These are phyloP conservation scores for Sciurus carolinensis DNA, from an alignment of 2,797 vertebrate genomes.

Conservation along the genomic window DNA sequence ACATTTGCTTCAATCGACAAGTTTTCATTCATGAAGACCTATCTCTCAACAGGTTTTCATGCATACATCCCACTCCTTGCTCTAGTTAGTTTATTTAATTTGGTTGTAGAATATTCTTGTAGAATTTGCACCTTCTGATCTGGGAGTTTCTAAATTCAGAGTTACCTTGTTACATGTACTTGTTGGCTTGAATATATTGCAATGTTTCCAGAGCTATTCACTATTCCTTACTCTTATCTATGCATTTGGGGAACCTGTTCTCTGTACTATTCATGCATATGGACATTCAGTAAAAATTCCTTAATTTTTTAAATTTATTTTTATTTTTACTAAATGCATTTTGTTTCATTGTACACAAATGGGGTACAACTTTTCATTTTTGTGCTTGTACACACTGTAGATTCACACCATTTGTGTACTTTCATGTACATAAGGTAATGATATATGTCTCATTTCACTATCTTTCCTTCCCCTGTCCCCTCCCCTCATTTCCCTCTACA, in stretches of 20 bases:
- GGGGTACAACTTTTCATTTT: too few species aligned
- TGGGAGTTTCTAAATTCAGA: conserved; percentile 38
- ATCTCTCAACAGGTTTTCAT: conserved; percentile 62
- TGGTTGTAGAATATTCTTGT: conserved; percentile 20
- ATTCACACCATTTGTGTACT: too few species aligned
- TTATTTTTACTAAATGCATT: too few species aligned
- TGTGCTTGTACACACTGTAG: too few species aligned
- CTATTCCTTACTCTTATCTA: background rate
- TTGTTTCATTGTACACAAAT: too few species aligned
- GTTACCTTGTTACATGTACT: background rate
- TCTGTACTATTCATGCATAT: background rate
- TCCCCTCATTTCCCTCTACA: too few species aligned
- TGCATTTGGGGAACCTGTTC: background rate
- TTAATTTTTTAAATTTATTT: background rate
- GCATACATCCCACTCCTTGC: background rate
- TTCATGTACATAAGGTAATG: too few species aligned
- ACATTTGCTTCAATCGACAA: conserved; percentile 19
- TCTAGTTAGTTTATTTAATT: conserved; percentile 64
- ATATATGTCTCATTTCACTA: too few species aligned
- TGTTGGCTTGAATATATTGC: background rate
- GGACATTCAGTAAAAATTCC: background rate
- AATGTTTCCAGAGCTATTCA: background rate
- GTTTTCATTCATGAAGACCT: conserved; percentile 63
- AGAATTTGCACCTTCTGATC: conserved; percentile 53
- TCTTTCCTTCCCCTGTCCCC: too few species aligned